phyloP scores from a whole-genome alignment of 1,140 invertebrate species.

The Drosophila equinoxialis region DNA sequence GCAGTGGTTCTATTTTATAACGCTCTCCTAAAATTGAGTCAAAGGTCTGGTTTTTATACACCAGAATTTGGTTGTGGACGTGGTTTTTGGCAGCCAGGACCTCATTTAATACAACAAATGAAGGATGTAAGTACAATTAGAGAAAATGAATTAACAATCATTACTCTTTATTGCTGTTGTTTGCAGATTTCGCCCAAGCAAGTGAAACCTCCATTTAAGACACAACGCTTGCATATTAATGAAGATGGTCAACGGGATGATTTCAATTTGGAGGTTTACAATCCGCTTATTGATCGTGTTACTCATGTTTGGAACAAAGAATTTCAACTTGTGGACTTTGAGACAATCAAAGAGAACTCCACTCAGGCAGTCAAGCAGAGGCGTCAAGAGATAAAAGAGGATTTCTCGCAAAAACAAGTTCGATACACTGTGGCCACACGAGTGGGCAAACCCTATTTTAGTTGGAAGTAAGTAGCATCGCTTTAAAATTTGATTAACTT shows the following conservation, averaged over 20 bases:
- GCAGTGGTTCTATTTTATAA: conserved; percentile 87
- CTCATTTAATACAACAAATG: conserved; percentile 66
- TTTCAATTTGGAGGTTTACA: conserved; percentile 90
- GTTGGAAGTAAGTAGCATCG: conserved; percentile 58
- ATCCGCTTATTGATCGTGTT: conserved; percentile 69
- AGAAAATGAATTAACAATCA: background rate
- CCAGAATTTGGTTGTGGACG: conserved; percentile 60
- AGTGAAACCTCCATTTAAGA: conserved; percentile 65
- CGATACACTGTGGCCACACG: conserved; percentile 71
- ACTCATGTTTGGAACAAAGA: conserved; percentile 75
- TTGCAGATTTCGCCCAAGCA: conserved; percentile 54
- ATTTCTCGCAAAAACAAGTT: conserved; percentile 64
- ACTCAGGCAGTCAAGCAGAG: conserved; percentile 51
- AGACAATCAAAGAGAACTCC: conserved; percentile 60
- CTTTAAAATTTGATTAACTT: background rate
- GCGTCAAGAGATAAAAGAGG: conserved; percentile 54
- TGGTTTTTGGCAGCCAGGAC: conserved; percentile 71
- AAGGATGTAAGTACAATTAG: conserved; percentile 38
- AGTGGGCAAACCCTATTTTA: conserved; percentile 74
- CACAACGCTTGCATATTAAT: conserved; percentile 88
- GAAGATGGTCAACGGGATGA: conserved; percentile 87
- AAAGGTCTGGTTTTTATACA: conserved; percentile 43
- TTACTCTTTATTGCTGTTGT: background rate
- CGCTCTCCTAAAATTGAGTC: conserved; percentile 83
- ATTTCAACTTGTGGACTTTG: conserved; percentile 49